These are phyloP conservation scores for Diploscapter pachys DNA, from an alignment of 1,140 invertebrate genomes.

Conservation along the genomic window DNA sequence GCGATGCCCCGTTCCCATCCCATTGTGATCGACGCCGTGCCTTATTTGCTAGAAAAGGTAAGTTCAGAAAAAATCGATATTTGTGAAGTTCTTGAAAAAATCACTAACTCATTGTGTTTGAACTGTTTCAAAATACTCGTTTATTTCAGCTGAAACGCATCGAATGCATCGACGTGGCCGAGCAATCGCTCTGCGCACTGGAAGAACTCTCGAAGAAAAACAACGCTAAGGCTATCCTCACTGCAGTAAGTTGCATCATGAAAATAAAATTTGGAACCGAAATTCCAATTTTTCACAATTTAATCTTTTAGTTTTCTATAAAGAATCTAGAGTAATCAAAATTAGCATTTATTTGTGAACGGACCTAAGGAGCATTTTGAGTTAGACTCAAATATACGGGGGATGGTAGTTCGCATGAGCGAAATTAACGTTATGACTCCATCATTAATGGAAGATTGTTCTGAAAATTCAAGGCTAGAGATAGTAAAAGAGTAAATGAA, in stretches of 20 bases:
- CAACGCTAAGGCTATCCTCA: constrained; percentile 50
- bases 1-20: constrained; percentile 89
- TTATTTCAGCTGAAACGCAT: constrained; percentile 45
- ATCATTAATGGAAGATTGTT: too few species aligned
- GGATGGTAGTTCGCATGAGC: too few species aligned
- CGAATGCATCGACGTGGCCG: constrained; percentile 55
- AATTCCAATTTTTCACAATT: not conserved
- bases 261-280: too few species aligned
- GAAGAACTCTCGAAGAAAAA: constrained; percentile 56
- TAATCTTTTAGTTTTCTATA: not conserved
- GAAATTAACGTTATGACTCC: too few species aligned
- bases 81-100: not conserved
- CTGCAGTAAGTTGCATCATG: constrained; percentile 1
- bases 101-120: not conserved
- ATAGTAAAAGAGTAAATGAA: too few species aligned
- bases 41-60: constrained; percentile 68
- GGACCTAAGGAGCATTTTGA: too few species aligned
- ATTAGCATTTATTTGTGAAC: too few species aligned
- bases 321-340: too few species aligned
- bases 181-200: constrained; percentile 50
- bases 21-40: constrained; percentile 92
- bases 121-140: not conserved
- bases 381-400: too few species aligned
- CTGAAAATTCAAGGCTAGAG: too few species aligned
- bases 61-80: not conserved